Evolutionary conservation across 2,113 vertebrate genomes (phyloP), one percentile per base, ranked within the genome.

Genomic region (Varanus salvator): DNA sequence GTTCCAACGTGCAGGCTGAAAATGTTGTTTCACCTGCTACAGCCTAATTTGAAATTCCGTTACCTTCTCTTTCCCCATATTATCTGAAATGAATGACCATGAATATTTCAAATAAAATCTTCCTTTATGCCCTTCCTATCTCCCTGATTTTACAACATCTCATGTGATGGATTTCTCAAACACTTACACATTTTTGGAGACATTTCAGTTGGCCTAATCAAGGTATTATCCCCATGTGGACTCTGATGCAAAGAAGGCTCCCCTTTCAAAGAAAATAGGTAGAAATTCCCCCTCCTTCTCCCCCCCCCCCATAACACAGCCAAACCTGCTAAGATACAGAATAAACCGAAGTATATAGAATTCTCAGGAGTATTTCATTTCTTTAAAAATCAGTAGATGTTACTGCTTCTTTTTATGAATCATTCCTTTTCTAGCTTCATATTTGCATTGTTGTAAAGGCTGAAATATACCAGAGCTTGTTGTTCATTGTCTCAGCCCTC

Each of bases 401-500:
- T 25, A 64, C 75, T 66, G 29, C 21, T 75, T 38, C 21, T 31
- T 88, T 74, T 75, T 64, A 48, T 75, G 27, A 83, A 88, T 31
- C 25, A 52, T 66, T 23, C n/a, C 29, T 50, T 78, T 48, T 64
- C 31, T 1, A 25, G 50, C 52, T 74, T 82, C 29, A 74, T 50
- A 89, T 83, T 60, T 31, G 52, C 29, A 23, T 74, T 83, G 50
- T 89, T 72, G 25, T 27, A 60, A 72, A 82, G 54, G 34, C 80
- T 88, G 68, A 60, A 75, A 89, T 89, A 75, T 64, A 75, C 38
- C 44, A 48, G 34, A n/a, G 9, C 25, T 75, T 69, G 27, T 86
- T 92, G 72, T 84, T 92, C 29, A 68, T 31, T 77, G 50, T 81
- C 11, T 3, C 52, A 83, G 8, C 54, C 0, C 54, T 75, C 48